Conservation (phyloP, 2,888 invertebrate genomes). For the Cheilosia pagana region DNA sequence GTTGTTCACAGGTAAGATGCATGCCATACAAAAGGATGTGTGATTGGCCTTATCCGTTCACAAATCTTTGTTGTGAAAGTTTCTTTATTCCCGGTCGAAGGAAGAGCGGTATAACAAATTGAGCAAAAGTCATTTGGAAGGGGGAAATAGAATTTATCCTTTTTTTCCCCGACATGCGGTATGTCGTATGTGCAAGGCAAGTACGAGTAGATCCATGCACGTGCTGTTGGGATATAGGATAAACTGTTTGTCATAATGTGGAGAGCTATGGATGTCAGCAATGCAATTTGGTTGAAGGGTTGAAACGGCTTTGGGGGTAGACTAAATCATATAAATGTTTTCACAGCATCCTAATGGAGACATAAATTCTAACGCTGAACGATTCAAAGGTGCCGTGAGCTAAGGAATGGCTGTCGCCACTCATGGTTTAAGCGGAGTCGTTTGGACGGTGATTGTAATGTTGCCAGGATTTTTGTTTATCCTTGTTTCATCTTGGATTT, state of each 20-base stretch:
- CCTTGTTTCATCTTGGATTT: not conserved
- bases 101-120: conserved; percentile 57
- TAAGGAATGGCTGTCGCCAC: conserved; percentile 8
- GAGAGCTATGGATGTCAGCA: conserved; percentile 15
- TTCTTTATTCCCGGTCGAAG: conserved; percentile 4
- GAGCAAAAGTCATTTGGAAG: conserved; percentile 66
- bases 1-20: conserved; percentile 60
- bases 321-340: conserved; percentile 53
- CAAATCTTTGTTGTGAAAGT: conserved; percentile 32
- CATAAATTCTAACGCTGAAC: conserved; percentile 14
- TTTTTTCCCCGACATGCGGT: conserved; percentile 1
- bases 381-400: not conserved
- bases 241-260: conserved; percentile 26
- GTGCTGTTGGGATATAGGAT: conserved; percentile 29
- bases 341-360: conserved; percentile 34
- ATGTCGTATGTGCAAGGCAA: conserved; percentile 4
- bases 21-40: not conserved
- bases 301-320: not conserved
- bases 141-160: conserved; percentile 3
- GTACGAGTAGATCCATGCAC: not conserved
- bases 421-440: conserved; percentile 26
- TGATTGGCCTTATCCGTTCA: conserved; percentile 46
- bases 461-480: conserved; percentile 1
- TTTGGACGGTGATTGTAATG: conserved; percentile 24
- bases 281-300: conserved; percentile 35